Evolutionary conservation across 1,140 invertebrate species (phyloP).

Genomic region (Drosophila pachea): DNA sequence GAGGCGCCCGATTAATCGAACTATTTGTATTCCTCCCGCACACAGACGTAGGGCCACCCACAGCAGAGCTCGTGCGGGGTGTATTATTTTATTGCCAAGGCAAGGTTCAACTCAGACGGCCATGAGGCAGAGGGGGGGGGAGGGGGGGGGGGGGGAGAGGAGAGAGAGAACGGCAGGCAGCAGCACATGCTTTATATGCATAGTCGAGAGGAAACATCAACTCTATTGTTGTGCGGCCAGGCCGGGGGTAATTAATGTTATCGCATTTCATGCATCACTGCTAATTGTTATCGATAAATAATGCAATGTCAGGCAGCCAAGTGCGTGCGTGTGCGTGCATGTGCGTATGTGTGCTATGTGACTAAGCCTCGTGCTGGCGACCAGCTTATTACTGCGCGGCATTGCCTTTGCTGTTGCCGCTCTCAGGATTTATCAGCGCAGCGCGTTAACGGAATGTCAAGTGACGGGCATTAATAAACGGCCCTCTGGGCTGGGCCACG

Average conservation of each 20-base stretch:
- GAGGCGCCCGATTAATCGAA: no score
- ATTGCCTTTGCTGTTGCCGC: slow-evolving; percentile 9
- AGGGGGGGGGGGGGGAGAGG: not conserved
- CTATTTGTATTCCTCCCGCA: no score
- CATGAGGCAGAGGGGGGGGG: not conserved
- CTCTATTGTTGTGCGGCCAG: slow-evolving; percentile 38
- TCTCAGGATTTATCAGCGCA: slow-evolving; percentile 55
- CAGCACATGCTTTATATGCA: slow-evolving; percentile 35
- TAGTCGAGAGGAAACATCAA: slow-evolving; percentile 24
- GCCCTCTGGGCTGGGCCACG: not conserved
- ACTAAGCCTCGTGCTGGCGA: slow-evolving; percentile 5
- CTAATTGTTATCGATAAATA: slow-evolving; percentile 77
- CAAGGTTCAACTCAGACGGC: not conserved
- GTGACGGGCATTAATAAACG: slow-evolving; percentile 14
- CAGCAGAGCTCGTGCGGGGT: not conserved
- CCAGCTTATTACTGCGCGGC: slow-evolving; percentile 2
- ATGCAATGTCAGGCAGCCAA: slow-evolving; percentile 52
- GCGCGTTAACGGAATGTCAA: slow-evolving; percentile 30
- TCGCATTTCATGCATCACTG: slow-evolving; percentile 75
- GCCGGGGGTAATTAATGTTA: slow-evolving; percentile 70
- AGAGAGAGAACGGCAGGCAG: no score
- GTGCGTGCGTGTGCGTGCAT: no score
- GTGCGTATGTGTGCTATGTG: slow-evolving; percentile 3
- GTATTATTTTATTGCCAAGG: slow-evolving; percentile 11
- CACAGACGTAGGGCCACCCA: not conserved